phyloP scores from a whole-genome alignment of 2,797 vertebrate genomes.

The Pseudochromis fuscus region DNA sequence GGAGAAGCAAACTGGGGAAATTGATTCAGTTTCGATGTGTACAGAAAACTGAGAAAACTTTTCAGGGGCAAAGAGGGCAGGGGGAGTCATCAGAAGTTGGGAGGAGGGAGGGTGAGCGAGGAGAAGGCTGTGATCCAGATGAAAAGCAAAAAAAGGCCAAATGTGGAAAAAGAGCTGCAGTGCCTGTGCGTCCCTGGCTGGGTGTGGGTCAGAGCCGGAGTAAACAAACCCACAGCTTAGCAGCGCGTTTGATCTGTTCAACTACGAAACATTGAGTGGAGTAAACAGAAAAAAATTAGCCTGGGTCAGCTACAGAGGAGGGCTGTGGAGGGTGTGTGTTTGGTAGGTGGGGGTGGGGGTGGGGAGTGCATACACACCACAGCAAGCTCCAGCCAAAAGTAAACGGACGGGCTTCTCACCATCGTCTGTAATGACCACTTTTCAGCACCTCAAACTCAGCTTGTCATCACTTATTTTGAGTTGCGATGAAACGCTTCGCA shows the following conservation, averaged over 20 bases:
- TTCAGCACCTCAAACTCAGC: slow-evolving; percentile 50
- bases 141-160: slow-evolving; percentile 59
- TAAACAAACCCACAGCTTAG: slow-evolving; percentile 83
- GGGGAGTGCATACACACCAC: slow-evolving; percentile 13
- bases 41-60: slow-evolving; percentile 46
- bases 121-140: slow-evolving; percentile 67
- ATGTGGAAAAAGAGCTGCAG: slow-evolving; percentile 71
- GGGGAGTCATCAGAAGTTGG: slow-evolving; percentile 49
- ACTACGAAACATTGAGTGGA: slow-evolving; percentile 79
- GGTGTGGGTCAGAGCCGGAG: slow-evolving; percentile 75
- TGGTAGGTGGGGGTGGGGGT: slow-evolving; percentile 26
- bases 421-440: slow-evolving; percentile 47
- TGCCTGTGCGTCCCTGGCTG: slow-evolving; percentile 57
- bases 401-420: slow-evolving; percentile 39
- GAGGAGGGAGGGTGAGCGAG: slow-evolving; percentile 37
- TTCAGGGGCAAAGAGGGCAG: slow-evolving; percentile 48
- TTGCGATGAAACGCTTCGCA: slow-evolving; percentile 25
- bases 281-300: slow-evolving; percentile 82
- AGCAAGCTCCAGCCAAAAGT: slow-evolving; percentile 58
- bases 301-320: slow-evolving; percentile 66
- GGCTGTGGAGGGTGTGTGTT: slow-evolving; percentile 35
- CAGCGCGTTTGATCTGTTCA: slow-evolving; percentile 80
- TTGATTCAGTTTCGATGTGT: slow-evolving; percentile 25
- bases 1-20: slow-evolving; percentile 6
- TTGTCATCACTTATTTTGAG: slow-evolving; percentile 63